These are phyloP conservation scores for Rallus crepitans DNA, from an alignment of 2,797 vertebrate species.

Conservation along the genomic window DNA sequence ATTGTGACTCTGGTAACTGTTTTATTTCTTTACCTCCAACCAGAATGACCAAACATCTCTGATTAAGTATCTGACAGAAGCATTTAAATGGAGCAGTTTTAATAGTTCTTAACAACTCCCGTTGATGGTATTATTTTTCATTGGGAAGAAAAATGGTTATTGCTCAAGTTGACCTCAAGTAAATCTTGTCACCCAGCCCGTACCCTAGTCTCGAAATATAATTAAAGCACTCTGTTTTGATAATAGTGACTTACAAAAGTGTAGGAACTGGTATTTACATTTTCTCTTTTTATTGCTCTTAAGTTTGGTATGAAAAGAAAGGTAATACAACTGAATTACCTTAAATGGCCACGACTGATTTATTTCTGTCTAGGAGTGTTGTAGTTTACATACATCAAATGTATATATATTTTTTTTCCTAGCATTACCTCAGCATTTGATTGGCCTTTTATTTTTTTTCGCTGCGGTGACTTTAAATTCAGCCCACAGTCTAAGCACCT, in stretches of 20 bases:
- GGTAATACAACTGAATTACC: conserved; percentile 51
- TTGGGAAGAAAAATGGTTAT: conserved; percentile 72
- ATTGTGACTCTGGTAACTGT: background rate
- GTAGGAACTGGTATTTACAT: conserved; percentile 55
- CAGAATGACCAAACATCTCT: conserved; percentile 51
- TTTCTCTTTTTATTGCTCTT: conserved; percentile 64
- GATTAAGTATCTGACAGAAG: conserved; percentile 47
- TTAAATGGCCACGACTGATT: conserved; percentile 56
- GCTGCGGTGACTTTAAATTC: conserved; percentile 26
- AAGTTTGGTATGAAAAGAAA: conserved; percentile 64
- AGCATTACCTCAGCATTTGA: conserved; percentile 53
- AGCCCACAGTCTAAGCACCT: background rate
- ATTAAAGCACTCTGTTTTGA: conserved; percentile 74
- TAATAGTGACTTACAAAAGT: conserved; percentile 60
- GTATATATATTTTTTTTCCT: background rate
- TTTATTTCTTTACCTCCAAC: conserved; percentile 28
- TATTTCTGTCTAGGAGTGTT: conserved; percentile 59
- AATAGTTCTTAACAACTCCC: conserved; percentile 69
- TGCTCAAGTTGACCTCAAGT: conserved; percentile 70
- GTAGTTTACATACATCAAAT: conserved; percentile 23
- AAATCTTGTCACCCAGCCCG: conserved; percentile 56
- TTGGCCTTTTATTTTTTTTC: conserved; percentile 26
- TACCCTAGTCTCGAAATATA: conserved; percentile 65
- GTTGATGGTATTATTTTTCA: conserved; percentile 70
- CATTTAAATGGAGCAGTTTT: conserved; percentile 64